Evolutionary conservation across 1,140 invertebrate species (phyloP), one percentile per base, ranked within the genome.

Genomic region (Phthorimaea operculella): DNA sequence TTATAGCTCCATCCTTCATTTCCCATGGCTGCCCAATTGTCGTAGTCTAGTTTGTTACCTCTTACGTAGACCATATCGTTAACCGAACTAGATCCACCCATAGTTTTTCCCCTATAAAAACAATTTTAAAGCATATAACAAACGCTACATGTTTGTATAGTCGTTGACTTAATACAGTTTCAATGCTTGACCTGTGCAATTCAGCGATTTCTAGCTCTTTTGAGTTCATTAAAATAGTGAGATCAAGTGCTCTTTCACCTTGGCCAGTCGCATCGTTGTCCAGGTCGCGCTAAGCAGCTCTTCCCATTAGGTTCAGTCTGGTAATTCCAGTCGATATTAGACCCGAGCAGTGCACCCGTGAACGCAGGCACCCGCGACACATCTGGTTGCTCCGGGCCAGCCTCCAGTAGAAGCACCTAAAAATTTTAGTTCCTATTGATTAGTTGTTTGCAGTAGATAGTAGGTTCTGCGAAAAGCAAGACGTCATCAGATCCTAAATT

Each of bases 1-100:
- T 92, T 87, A 74, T 92, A 97, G 15, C 90, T 89, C 95, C 96
- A 97, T 0, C 92, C 93, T 0, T 84, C 77, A 59, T 95, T 96
- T 0, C 64, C 89, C 50, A 60, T 62, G 54, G 70, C 67, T 73
- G 74, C 79, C 93, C 93, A 95, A 2, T 84, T 64, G 67, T 95
- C 90, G 66, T 92, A 95, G 70, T 95, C 93, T 14, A 75, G 60
- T 18, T 83, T 88, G 73, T 93, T 91, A 0, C 94, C 94, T 58
- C 94, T 84, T 0, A 92, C 90, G 71, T 95, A 94, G 5, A 92
- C 89, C 91, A 95, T 92, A 34, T 90, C 92, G 79, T 95, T 95
- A 5, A 95, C 86, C 0, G 90, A 88, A 50, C 90, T 92, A 1
- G 90, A 90, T 1, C 93, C 93, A 4, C 93, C 94, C 69, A 92